Percentiles rank a stretch among this genome's conserved stretches.
phyloP scores from a whole-genome alignment of 2,113 vertebrate species.

The Collichthys lucidus region DNA sequence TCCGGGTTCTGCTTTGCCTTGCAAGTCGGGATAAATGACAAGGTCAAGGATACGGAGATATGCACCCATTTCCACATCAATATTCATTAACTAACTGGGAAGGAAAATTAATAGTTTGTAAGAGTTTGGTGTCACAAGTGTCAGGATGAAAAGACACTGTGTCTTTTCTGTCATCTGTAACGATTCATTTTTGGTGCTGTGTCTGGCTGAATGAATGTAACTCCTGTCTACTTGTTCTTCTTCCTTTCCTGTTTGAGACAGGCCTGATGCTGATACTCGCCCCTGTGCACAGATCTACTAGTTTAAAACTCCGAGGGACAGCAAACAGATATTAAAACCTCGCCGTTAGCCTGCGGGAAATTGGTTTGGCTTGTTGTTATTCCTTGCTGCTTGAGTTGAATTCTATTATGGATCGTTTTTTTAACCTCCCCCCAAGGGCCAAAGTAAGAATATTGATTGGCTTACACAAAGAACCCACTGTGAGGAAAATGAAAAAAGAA shows the following conservation, averaged over 20 bases:
- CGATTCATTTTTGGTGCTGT: not conserved
- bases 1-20: conserved; percentile 22
- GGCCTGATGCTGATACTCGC: not conserved
- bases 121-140: conserved; percentile 1
- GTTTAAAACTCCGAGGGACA: conserved; percentile 18
- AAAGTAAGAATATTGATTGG: conserved; percentile 69
- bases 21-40: conserved; percentile 55
- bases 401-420: conserved; percentile 68
- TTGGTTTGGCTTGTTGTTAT: conserved; percentile 64
- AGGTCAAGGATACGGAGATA: conserved; percentile 46
- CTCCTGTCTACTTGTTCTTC: not conserved
- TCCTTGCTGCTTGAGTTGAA: conserved; percentile 66
- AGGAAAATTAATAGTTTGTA: conserved; percentile 43
- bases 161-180: not conserved
- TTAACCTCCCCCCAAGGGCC: conserved; percentile 58
- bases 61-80: conserved; percentile 22
- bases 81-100: conserved; percentile 31
- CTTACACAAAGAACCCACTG: conserved; percentile 59
- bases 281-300: not conserved
- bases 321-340: conserved; percentile 20
- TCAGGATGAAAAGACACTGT: not conserved
- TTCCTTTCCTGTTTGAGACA: not conserved
- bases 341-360: conserved; percentile 51
- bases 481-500: conserved; percentile 54
- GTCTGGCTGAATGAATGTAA: not conserved